Base-by-base conservation (phyloP, 2,888 invertebrate species). In the Chymomyza caudatula region DNA sequence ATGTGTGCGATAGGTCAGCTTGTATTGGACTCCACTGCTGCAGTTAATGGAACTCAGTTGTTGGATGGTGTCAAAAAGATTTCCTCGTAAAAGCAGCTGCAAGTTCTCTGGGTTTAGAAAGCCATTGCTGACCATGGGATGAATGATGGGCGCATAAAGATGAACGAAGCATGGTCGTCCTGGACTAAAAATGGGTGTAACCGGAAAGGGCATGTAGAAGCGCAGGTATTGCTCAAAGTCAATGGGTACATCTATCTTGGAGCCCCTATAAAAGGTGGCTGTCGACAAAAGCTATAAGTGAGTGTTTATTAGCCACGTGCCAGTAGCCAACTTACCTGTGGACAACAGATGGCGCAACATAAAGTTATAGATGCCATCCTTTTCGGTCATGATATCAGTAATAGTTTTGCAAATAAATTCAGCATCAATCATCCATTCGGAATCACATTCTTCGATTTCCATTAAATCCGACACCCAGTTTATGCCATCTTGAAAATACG, bases 261-360 rank as follows among this genome's bases (percentile, higher is more conserved):
- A 76, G 4, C 78, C 78, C 1, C 78, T 44, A 43, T 74, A 82
- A 22, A 78, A 78, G 13, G 82, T 78, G 11, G 78, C 78, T 2
- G 51, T 13, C 3, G 8, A 20, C 8, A 17, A 20, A 20, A 13
- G 47, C 19, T 15, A 47, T 47, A 17, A 3, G n/a, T 47, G 6
- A 47, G 8, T 13, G 19, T 5, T 17, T 6, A 47, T 17, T 19
- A n/a, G 47, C 15, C 11, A 13, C 22, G 0, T 17, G 11, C 1
- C 19, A 13, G 8, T 13, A 20, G 1, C 5, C 3, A 1, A 20
- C 51, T 20, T 51, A 20, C 51, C 51, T 53, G 78, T 78, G 51
- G 68, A 37, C 2, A 72, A 29, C 1, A 78, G 61, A 17, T 78
- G 53, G 5, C 71, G 49, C 37, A 78, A 54, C 51, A 78, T 53